phyloP scores from a whole-genome alignment of 2,888 invertebrate genomes.

The Cynaeus angustus region DNA sequence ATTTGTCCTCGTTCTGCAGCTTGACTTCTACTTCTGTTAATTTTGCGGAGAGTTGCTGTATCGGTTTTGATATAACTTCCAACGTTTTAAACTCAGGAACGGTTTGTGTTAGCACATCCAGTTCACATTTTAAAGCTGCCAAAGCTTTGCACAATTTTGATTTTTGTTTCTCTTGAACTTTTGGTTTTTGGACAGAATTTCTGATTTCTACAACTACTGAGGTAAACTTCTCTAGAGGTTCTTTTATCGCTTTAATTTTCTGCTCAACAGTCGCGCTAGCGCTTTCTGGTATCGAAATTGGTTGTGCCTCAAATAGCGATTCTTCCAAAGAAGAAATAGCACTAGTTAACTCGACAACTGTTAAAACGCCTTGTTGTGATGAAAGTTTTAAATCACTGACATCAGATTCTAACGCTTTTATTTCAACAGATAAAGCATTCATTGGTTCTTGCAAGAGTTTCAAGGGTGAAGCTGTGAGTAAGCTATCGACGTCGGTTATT shows the following conservation, averaged over 20 bases:
- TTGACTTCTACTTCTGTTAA: slow-evolving; percentile 37
- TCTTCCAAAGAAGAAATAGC: not conserved
- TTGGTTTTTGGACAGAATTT: slow-evolving; percentile 43
- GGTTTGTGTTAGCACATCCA: slow-evolving; percentile 36
- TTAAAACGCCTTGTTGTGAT: slow-evolving; percentile 1
- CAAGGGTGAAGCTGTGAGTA: not conserved
- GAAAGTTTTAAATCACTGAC: slow-evolving; percentile 18
- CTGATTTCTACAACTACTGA: slow-evolving; percentile 31
- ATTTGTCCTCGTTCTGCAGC: slow-evolving; percentile 14
- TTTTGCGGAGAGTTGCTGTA: slow-evolving; percentile 44
- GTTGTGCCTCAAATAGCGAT: slow-evolving; percentile 1
- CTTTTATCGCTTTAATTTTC: slow-evolving; percentile 15
- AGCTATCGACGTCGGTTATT: slow-evolving; percentile 41
- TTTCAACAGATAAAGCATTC: slow-evolving; percentile 42
- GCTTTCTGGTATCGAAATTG: not conserved
- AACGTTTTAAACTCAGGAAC: slow-evolving; percentile 37
- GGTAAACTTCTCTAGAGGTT: slow-evolving; percentile 25
- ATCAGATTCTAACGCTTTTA: slow-evolving; percentile 49
- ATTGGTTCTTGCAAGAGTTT: slow-evolving; percentile 3
- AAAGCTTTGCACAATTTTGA: slow-evolving; percentile 51
- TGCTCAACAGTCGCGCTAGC: slow-evolving; percentile 9
- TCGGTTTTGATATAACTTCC: slow-evolving; percentile 38
- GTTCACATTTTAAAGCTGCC: slow-evolving; percentile 40
- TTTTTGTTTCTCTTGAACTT: slow-evolving; percentile 45
- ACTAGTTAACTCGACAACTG: not conserved